phyloP scores from a whole-genome alignment of 1,140 invertebrate species.

The Myzus persicae region DNA sequence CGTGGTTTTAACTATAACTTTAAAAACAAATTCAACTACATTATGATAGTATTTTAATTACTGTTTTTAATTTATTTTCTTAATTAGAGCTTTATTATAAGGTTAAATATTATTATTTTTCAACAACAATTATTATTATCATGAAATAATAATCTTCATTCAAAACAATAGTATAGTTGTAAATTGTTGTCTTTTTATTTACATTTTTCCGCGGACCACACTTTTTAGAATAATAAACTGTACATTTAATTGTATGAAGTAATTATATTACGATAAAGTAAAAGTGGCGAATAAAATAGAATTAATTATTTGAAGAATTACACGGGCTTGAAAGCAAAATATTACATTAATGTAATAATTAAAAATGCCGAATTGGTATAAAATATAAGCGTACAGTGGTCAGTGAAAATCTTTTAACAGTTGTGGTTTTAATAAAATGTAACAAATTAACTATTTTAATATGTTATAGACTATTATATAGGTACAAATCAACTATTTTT shows the following conservation, averaged over 20 bases:
- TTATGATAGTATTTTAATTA: not conserved
- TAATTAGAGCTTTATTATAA: not conserved
- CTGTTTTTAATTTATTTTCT: not conserved
- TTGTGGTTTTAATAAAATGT: no score
- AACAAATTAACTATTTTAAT: no score
- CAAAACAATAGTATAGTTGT: not conserved
- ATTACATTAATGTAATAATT: not conserved
- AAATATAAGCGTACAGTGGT: no score
- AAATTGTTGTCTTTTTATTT: not conserved
- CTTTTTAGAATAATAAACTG: not conserved
- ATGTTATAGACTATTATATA: no score
- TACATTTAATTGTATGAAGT: not conserved
- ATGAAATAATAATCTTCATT: not conserved
- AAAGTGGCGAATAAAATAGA: not conserved
- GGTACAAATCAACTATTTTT: no score
- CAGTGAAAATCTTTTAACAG: no score
- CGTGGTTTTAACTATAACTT: not conserved
- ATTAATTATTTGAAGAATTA: not conserved
- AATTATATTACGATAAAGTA: not conserved
- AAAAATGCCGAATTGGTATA: not conserved
- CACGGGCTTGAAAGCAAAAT: not conserved
- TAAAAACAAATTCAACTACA: not conserved
- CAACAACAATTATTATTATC: not conserved
- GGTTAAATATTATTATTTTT: slow-evolving; percentile 8
- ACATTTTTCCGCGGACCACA: not conserved